Evolutionary conservation across 1,140 invertebrate species (phyloP), one percentile per base, ranked within the genome.

Genomic region (Gonatopus flavifemur): DNA sequence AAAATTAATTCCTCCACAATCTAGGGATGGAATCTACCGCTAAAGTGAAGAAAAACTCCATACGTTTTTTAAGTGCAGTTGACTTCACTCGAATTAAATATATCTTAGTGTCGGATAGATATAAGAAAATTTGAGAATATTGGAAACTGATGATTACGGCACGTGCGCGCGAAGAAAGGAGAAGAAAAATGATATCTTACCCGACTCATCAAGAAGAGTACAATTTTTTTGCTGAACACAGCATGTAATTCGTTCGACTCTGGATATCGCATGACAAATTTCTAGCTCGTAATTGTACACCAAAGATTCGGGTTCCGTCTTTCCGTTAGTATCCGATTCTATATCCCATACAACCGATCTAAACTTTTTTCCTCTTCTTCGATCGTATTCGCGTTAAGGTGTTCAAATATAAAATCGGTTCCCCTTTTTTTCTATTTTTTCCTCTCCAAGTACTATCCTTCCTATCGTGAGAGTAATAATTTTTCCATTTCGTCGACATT

Each of bases 281-380:
- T 43, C 9, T n/a, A 16, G 28, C 5, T 18, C 18, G 48, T 45
- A 49, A 61, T 13, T 30, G 40, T 39, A 49, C 36, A 49, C 49
- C 32, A 18, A 32, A 52, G 59, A 61, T 56, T 43, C 59, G n/a
- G n/a, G n/a, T n/a, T n/a, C n/a, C n/a, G 45, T 53, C 49, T 57
- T 43, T 43, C 33, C 2, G 15, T 13, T 15, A 31, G 18, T 42
- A 51, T 57, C 46, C 53, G 45, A 62, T 60, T 62, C 61, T 62
- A 62, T 37, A 42, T 41, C 30, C 49, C 43, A 57, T 57, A 62
- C 41, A 42, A 41, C 30, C 49, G 46, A 57, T 57, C 36, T 61
- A 57, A 56, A 49, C 42, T 25, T 3, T 32, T 31, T 39, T 35
- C 19, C 13, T 30, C 28, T 32, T 41, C 3, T 21, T 22, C 28